Percentiles rank a stretch among this genome's conserved stretches.
Conservation (phyloP, 2,113 vertebrate species). For the Datnioides undecimradiatus region DNA sequence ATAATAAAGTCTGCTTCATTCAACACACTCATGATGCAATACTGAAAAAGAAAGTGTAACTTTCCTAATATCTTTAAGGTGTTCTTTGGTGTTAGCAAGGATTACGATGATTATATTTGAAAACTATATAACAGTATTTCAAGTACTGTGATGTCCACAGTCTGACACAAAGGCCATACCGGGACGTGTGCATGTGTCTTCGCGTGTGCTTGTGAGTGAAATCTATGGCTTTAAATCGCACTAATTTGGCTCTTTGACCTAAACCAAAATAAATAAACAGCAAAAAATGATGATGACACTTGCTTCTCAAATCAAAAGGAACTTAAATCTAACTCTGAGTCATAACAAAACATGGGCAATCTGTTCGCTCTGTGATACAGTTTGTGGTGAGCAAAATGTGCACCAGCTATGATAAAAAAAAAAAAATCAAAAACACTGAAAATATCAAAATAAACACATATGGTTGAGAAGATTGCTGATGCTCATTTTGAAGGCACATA, state of each 20-base stretch:
- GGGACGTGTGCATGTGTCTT: constrained; percentile 23
- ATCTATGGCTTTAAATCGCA: constrained; percentile 69
- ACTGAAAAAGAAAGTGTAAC: constrained; percentile 34
- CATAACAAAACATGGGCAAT: neutral
- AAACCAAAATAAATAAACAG: constrained; percentile 64
- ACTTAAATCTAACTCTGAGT: constrained; percentile 17
- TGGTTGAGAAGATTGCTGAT: constrained; percentile 5
- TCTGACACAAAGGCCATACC: constrained; percentile 9
- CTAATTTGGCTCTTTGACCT: constrained; percentile 51
- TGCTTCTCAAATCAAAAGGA: constrained; percentile 17
- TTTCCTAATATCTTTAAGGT: constrained; percentile 28
- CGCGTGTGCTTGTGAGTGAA: constrained; percentile 38
- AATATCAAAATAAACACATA: neutral
- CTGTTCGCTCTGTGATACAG: constrained; percentile 9
- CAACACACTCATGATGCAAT: constrained; percentile 10
- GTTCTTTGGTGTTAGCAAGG: constrained; percentile 73
- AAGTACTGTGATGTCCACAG: constrained; percentile 63
- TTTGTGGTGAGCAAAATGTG: constrained; percentile 27
- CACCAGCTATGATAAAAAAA: constrained; percentile 21
- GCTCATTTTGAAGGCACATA: constrained; percentile 38
- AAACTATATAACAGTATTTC: constrained; percentile 58
- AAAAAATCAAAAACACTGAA: constrained; percentile 3
- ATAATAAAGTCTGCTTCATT: constrained; percentile 13
- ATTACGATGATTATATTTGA: constrained; percentile 35
- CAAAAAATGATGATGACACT: constrained; percentile 53